Base-by-base conservation (phyloP, 2,797 vertebrate genomes). In the Parauchenoglanis punctatus region DNA sequence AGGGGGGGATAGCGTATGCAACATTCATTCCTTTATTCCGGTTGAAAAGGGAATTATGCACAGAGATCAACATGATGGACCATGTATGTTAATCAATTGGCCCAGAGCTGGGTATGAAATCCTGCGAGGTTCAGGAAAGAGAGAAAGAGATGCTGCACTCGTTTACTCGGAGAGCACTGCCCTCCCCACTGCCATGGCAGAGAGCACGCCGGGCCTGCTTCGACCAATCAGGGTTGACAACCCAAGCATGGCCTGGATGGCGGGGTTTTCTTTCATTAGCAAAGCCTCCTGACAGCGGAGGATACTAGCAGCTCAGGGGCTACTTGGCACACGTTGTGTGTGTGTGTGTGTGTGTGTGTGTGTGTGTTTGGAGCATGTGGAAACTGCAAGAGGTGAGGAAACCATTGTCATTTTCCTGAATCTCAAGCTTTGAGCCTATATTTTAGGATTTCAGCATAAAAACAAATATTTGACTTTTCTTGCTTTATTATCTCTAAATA, bases 1-100 rank as follows among this genome's bases (percentile, higher is more conserved):
- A 25, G 54, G 20, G 20, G 18, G 10, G 31, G 13, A 54, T 35
- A 56, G 80, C 58, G 67, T 56, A 88, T 90, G 88, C 67, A 89
- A 87, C 83, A 81, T 88, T 84, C 85, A 84, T 75, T 85, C 73
- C 67, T 91, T 83, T 82, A 88, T 86, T 89, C 52, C 40, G 20
- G 58, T 76, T 63, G 65, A 87, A 90, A 89, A 87, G 18, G 15
- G 58, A 73, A 72, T 84, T 75, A 85, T 63, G 49, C 52, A 28
- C 82, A 63, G 86, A 87, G 68, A 89, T 87, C 2, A 75, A 70
- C 72, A 78, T 67, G 86, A 88, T 85, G 82, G 78, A 88, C 67
- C 63, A 25, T 70, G 67, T 83, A 68, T 89, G 81, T 86, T 81
- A 86, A 90, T 81, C 82, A 75, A 58, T 78, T 81, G 58, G 77